Evolutionary conservation across 1,140 invertebrate genomes (phyloP).

Genomic region (Micrasema minimum): DNA sequence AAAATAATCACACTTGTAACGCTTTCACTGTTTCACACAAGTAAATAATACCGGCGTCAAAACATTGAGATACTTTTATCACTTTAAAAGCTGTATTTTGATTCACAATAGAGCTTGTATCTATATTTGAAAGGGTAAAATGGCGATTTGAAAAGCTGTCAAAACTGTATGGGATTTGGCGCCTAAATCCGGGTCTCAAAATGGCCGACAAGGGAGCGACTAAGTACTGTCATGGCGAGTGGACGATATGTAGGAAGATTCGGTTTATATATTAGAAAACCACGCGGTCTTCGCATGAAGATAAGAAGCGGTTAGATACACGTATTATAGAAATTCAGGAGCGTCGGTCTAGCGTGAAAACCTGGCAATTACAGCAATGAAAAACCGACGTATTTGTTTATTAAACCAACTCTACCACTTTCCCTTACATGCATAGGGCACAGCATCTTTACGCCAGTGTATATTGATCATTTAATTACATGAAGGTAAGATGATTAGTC

Average conservation of each 20-base stretch:
- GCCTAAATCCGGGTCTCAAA: not conserved
- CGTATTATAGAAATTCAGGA: too few relatives aligned
- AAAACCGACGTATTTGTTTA: too few relatives aligned
- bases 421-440: too few relatives aligned
- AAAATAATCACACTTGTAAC: not conserved
- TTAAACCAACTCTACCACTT: too few relatives aligned
- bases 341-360: too few relatives aligned
- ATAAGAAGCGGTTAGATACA: not conserved
- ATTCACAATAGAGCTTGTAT: not conserved
- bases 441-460: too few relatives aligned
- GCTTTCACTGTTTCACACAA: not conserved
- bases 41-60: not conserved
- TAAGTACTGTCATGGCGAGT: not conserved
- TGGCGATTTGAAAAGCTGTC: not conserved
- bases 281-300: not conserved
- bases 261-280: not conserved
- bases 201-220: constrained; percentile 3
- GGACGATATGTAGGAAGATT: not conserved
- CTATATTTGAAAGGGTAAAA: not conserved
- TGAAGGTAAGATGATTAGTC: too few relatives aligned
- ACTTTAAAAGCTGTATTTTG: not conserved
- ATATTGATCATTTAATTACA: too few relatives aligned
- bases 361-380: too few relatives aligned
- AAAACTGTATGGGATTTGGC: not conserved
- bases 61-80: not conserved